Percentiles rank a stretch among this genome's conserved stretches.
Conservation (phyloP, 1,140 invertebrate genomes). For the Macrosteles quadrilineatus region DNA sequence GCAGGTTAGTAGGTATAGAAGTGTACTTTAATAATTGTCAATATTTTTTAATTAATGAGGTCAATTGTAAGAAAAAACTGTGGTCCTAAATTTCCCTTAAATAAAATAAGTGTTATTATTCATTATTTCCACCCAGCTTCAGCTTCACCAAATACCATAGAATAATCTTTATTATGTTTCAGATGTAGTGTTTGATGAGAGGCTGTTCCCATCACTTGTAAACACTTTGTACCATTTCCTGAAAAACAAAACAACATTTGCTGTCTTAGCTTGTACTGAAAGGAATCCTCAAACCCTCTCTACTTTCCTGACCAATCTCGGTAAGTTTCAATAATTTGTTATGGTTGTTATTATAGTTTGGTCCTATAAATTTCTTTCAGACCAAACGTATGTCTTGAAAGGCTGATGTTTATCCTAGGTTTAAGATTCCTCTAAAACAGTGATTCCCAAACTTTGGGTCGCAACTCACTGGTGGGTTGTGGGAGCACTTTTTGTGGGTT, state of each 20-base stretch:
- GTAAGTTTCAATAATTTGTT: background rate
- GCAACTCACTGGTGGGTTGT: background rate
- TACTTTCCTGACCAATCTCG: background rate
- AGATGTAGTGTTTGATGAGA: slow-evolving; percentile 31
- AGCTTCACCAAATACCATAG: background rate
- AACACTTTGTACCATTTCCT: slow-evolving; percentile 10
- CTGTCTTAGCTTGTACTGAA: slow-evolving; percentile 29
- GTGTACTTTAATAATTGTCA: background rate
- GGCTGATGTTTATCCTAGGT: background rate
- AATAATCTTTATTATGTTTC: background rate
- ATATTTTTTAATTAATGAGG: background rate
- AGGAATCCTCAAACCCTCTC: slow-evolving; percentile 25
- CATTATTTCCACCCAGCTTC: background rate
- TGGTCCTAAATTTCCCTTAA: background rate
- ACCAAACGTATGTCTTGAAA: background rate
- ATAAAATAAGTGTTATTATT: background rate
- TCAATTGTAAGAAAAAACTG: background rate
- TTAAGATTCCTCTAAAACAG: background rate
- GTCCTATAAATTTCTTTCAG: background rate
- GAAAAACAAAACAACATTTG: slow-evolving; percentile 1
- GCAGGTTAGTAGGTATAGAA: slow-evolving; percentile 25
- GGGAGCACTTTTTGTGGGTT: background rate
- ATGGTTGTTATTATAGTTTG: background rate
- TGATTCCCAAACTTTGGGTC: too few relatives aligned
- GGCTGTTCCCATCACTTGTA: slow-evolving; percentile 22